Evolutionary conservation across 2,113 vertebrate species (phyloP).

Genomic region (Uria aalge): DNA sequence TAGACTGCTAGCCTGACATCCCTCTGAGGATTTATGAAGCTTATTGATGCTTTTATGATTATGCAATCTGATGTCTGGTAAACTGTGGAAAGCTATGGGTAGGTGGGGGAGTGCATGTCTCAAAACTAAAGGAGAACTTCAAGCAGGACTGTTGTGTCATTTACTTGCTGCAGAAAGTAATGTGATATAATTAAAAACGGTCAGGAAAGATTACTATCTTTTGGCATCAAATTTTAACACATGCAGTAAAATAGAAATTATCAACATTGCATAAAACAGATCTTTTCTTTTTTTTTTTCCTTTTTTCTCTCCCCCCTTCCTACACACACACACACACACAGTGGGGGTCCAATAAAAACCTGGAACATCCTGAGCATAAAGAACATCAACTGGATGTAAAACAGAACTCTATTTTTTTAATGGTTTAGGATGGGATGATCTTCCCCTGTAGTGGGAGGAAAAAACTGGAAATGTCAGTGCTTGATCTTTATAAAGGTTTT

Average conservation of each 20-base stretch:
- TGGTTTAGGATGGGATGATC: not conserved
- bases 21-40: not conserved
- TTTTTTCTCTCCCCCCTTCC: too few species aligned
- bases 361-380: not conserved
- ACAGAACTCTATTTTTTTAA: slow-evolving; percentile 30
- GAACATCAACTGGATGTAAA: slow-evolving; percentile 30
- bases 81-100: not conserved
- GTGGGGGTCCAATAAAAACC: slow-evolving; percentile 25
- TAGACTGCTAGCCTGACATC: not conserved
- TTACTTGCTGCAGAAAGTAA: slow-evolving; percentile 9
- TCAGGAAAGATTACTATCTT: slow-evolving; percentile 63
- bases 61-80: not conserved
- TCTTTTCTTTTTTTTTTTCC: not conserved
- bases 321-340: too few species aligned
- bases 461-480: not conserved
- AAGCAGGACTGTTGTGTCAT: not conserved
- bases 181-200: slow-evolving; percentile 56
- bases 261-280: not conserved
- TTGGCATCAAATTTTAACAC: slow-evolving; percentile 63
- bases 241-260: slow-evolving; percentile 57
- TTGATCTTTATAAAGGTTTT: slow-evolving; percentile 15
- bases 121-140: slow-evolving; percentile 22
- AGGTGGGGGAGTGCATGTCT: not conserved
- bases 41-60: not conserved
- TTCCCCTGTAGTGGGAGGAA: not conserved